A percentile compares a stretch with the other conserved stretches of the same genome.
Evolutionary conservation across 2,888 invertebrate species (phyloP).

Genomic region (Hypercompe scribonia): DNA sequence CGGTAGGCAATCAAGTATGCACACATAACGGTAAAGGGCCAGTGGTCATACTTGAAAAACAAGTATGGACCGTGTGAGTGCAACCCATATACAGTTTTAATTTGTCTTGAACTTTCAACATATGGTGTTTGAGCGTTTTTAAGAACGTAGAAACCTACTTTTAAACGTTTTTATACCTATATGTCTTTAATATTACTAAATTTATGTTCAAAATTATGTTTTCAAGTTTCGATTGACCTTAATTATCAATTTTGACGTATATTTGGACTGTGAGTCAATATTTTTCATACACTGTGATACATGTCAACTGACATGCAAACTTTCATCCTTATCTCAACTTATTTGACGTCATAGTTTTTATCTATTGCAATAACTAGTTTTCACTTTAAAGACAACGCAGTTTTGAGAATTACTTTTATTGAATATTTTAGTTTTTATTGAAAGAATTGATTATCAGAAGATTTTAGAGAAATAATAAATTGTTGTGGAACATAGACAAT

Average conservation of each 20-base stretch:
- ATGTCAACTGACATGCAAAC: not conserved
- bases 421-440: not conserved
- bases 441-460: not conserved
- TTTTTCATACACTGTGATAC: not conserved
- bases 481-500: not conserved
- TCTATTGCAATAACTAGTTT: not conserved
- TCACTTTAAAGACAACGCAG: not conserved
- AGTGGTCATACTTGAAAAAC: constrained; percentile 18
- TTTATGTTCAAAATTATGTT: not conserved
- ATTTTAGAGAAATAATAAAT: not conserved
- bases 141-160: not conserved
- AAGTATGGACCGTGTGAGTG: constrained; percentile 14
- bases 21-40: constrained; percentile 42
- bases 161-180: not conserved
- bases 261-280: not conserved
- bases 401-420: not conserved
- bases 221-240: not conserved
- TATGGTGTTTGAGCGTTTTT: not conserved
- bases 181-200: not conserved
- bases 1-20: constrained; percentile 34
- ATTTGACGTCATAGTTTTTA: not conserved
- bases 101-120: constrained; percentile 17
- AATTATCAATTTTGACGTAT: not conserved
- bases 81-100: constrained; percentile 30
- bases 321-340: not conserved